phyloP scores from a whole-genome alignment of 2,797 vertebrate genomes.

The Rachycentron canadum region DNA sequence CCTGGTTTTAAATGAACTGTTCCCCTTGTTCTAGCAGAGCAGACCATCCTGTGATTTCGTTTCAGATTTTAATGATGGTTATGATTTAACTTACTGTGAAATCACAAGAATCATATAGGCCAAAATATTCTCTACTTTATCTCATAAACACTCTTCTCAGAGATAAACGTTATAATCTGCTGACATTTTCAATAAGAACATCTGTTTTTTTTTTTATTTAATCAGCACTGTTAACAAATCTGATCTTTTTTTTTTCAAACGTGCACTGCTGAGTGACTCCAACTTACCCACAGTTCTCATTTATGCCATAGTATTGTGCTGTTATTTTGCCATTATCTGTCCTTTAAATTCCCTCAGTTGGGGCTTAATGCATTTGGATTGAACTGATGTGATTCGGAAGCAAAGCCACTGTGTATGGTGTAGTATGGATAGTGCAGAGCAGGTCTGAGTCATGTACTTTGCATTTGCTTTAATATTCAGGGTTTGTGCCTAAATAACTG shows the following conservation, averaged over 20 bases:
- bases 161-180: background rate
- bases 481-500: slow-evolving; percentile 16
- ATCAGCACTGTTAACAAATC: background rate
- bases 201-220: too few relatives aligned
- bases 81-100: background rate
- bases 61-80: background rate
- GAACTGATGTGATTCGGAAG: background rate
- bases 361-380: slow-evolving; percentile 1
- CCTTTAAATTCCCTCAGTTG: slow-evolving; percentile 7
- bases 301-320: background rate
- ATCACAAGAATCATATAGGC: background rate
- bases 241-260: background rate
- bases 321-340: background rate
- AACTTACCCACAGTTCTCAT: background rate
- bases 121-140: background rate
- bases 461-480: slow-evolving; percentile 28
- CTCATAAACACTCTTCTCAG: background rate
- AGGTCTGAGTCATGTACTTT: slow-evolving; percentile 13
- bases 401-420: background rate
- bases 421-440: slow-evolving; percentile 4
- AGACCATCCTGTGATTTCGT: too few relatives aligned
- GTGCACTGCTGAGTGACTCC: background rate
- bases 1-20: background rate
- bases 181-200: background rate
- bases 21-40: background rate